These are phyloP conservation scores for Antidorcas marsupialis DNA, from an alignment of 2,113 vertebrate genomes.

Conservation along the genomic window DNA sequence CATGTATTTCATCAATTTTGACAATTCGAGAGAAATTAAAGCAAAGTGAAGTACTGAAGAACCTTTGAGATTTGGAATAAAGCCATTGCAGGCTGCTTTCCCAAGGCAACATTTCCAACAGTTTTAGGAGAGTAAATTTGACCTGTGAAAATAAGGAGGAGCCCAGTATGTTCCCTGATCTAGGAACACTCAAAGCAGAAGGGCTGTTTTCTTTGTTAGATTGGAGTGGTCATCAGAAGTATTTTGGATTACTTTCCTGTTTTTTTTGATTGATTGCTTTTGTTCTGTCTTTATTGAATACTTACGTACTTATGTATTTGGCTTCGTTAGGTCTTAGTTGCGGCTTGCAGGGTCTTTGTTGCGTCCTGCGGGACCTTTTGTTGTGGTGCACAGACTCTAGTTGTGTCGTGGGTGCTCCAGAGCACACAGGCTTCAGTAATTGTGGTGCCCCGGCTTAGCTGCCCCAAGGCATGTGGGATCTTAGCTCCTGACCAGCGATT, in stretches of 20 bases:
- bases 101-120: background rate
- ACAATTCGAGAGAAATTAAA: background rate
- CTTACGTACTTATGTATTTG: background rate
- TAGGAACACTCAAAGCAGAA: background rate
- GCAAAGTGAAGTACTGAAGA: background rate
- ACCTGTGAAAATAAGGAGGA: background rate
- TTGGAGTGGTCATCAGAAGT: background rate
- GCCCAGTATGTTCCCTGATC: background rate
- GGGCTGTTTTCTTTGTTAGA: background rate
- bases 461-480: background rate
- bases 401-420: background rate
- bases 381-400: background rate
- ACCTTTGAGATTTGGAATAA: background rate
- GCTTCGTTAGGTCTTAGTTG: background rate
- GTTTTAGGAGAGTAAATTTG: background rate
- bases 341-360: background rate
- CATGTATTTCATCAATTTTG: background rate
- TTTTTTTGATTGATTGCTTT: background rate
- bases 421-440: background rate
- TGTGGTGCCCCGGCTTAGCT: background rate
- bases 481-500: background rate
- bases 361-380: rapidly evolving
- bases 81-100: background rate
- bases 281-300: background rate
- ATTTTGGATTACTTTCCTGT: background rate